A percentile compares a stretch with the other conserved stretches of the same genome.
phyloP scores from a whole-genome alignment of 2,797 vertebrate species.

The Cyclura pinguis region DNA sequence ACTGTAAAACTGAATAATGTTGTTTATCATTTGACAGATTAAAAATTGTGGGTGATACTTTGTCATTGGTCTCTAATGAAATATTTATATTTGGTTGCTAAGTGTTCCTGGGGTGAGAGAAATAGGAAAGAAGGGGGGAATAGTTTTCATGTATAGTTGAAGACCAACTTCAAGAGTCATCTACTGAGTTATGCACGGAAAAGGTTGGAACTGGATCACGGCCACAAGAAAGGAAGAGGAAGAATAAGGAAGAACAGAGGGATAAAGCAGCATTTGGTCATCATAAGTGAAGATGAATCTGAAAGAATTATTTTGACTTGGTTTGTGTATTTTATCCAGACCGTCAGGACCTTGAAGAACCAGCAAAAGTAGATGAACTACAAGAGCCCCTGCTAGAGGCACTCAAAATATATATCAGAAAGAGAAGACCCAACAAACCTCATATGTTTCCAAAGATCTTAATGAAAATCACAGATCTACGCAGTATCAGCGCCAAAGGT shows the following conservation, averaged over 20 bases:
- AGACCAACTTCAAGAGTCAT: not conserved
- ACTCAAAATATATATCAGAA: constrained; percentile 94
- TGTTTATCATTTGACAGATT: not conserved
- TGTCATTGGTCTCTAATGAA: not conserved
- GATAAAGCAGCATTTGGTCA: not conserved
- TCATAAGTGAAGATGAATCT: not conserved
- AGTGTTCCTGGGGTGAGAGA: not conserved
- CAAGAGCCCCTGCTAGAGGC: constrained; percentile 95
- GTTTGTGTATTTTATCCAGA: constrained; percentile 77
- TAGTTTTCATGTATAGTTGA: not conserved
- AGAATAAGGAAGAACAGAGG: not conserved
- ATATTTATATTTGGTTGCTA: not conserved
- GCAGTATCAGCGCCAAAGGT: constrained; percentile 97
- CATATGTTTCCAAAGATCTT: constrained; percentile 97
- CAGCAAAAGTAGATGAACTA: constrained; percentile 95
- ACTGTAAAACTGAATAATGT: not conserved
- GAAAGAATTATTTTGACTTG: not conserved
- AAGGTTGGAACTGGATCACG: not conserved
- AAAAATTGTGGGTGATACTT: not conserved
- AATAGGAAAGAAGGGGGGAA: not conserved
- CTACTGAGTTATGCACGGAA: not conserved
- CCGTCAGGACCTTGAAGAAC: constrained; percentile 94
- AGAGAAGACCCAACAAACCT: constrained; percentile 93
- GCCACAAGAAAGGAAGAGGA: not conserved
- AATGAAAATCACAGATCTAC: constrained; percentile 98